Base-by-base conservation (phyloP, 1,140 invertebrate species). In the Eriocheir sinensis region DNA sequence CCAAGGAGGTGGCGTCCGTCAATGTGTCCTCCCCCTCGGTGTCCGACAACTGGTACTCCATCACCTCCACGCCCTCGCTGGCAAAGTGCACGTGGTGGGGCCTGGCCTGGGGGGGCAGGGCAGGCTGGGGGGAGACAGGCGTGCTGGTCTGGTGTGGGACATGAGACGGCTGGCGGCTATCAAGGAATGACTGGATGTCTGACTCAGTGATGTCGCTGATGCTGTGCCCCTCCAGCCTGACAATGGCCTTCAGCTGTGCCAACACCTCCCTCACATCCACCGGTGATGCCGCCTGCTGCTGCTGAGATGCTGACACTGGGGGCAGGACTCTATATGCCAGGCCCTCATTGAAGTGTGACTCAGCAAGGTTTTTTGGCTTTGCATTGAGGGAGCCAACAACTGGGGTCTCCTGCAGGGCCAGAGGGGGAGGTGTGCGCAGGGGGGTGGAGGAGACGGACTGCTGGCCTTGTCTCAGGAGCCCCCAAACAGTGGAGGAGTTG, bases 401-500 rank as follows among this genome's bases (percentile, higher is more conserved):
- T 41, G 60, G 53, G 17, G 53, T 83, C n/a, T 48, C 60, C 48
- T 80, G 89, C 15, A 79, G 32, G 12, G 92, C 32, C 3, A 93
- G 30, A 6, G 92, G 80, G 9, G 91, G 53, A 53, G 81, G 3
- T 30, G 48, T 38, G 48, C 60, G 72, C 60, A 90, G 48, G 72
- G 79, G 93, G 30, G 95, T 97, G 97, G 9, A 97, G 97, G 81
- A 97, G 97, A 80, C 97, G 97, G 93, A 96, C 83, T 95, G 96
- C 96, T 90, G 90, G 0, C 91, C 93, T 53, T 79, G 81, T 40
- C 96, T 97, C 96, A 98, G 96, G 95, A 98, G 97, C 41, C 97
- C 97, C 91, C 97, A 96, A 85, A 98, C 97, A 53, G 97, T 97
- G 92, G 97, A 98, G 92, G 97, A 98, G 36, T 98, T 97, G 36